Conservation (phyloP, 1,140 invertebrate species). For the Danaus plexippus region DNA sequence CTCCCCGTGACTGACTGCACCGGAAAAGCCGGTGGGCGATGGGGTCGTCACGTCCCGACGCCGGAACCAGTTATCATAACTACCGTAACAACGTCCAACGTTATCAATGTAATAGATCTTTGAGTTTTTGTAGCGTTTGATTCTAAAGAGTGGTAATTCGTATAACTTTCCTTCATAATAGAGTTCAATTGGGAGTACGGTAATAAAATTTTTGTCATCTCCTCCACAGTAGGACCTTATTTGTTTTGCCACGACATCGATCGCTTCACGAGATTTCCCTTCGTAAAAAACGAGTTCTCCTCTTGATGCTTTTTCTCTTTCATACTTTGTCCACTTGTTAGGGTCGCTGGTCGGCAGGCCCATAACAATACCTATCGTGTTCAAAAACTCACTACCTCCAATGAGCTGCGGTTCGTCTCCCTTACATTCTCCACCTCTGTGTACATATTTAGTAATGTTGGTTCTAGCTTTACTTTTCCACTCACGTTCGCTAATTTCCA, state of each 20-base stretch:
- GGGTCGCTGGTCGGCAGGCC: slow-evolving; percentile 24
- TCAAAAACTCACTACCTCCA: slow-evolving; percentile 26
- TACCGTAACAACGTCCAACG: slow-evolving; percentile 24
- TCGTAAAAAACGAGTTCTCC: slow-evolving; percentile 27
- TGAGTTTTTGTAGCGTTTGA: slow-evolving; percentile 21
- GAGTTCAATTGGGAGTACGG: slow-evolving; percentile 28
- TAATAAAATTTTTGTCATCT: slow-evolving; percentile 27
- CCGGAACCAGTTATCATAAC: slow-evolving; percentile 15
- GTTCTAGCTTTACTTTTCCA: slow-evolving; percentile 25
- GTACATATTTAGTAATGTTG: slow-evolving; percentile 26
- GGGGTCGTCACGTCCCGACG: too few relatives aligned
- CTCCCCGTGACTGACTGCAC: too few relatives aligned
- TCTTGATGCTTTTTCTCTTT: slow-evolving; percentile 22
- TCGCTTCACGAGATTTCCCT: slow-evolving; percentile 23
- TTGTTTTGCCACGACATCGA: slow-evolving; percentile 25
- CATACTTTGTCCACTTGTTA: slow-evolving; percentile 16
- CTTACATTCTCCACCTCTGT: slow-evolving; percentile 27
- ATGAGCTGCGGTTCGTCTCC: slow-evolving; percentile 28
- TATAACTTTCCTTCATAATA: slow-evolving; percentile 27
- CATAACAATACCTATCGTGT: slow-evolving; percentile 34
- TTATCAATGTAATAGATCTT: slow-evolving; percentile 29
- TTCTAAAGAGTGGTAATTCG: slow-evolving; percentile 29
- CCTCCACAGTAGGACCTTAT: slow-evolving; percentile 24
- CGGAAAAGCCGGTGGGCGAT: too few relatives aligned
- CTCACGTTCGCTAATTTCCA: slow-evolving; percentile 24